Conservation (phyloP, 2,113 vertebrate species). For the Semnopithecus entellus region DNA sequence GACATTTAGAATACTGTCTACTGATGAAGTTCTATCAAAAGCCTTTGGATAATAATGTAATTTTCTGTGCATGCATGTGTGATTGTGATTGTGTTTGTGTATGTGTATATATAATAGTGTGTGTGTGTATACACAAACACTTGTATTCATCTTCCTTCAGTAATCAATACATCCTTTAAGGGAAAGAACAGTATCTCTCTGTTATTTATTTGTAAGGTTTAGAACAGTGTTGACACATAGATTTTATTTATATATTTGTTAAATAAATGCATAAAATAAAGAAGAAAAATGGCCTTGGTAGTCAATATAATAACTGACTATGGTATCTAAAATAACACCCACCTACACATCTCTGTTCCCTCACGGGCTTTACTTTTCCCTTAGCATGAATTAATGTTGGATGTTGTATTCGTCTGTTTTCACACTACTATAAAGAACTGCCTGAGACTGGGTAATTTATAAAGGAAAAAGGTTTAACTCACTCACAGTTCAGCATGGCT, state of each 20-base stretch:
- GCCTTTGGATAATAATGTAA: background rate
- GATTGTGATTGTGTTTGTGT: background rate
- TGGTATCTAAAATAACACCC: background rate
- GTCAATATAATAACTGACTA: background rate
- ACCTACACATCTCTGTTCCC: background rate
- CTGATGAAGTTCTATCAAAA: background rate
- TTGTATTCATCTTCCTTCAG: background rate
- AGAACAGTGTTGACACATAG: background rate
- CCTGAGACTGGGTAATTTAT: too few species aligned
- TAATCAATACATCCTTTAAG: background rate
- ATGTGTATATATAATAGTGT: background rate
- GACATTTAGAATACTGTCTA: background rate
- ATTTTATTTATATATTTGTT: background rate
- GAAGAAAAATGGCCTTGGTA: background rate
- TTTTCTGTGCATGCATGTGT: background rate
- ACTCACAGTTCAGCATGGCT: too few species aligned
- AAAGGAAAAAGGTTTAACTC: too few species aligned
- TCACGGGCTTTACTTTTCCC: background rate
- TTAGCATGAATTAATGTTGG: background rate
- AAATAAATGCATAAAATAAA: background rate
- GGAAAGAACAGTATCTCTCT: background rate
- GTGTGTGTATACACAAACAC: background rate
- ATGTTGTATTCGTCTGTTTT: too few species aligned
- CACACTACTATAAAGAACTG: too few species aligned
- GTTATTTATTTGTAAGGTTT: background rate